Base-by-base conservation (phyloP, 2,888 invertebrate genomes). In the Tachina grossa region DNA sequence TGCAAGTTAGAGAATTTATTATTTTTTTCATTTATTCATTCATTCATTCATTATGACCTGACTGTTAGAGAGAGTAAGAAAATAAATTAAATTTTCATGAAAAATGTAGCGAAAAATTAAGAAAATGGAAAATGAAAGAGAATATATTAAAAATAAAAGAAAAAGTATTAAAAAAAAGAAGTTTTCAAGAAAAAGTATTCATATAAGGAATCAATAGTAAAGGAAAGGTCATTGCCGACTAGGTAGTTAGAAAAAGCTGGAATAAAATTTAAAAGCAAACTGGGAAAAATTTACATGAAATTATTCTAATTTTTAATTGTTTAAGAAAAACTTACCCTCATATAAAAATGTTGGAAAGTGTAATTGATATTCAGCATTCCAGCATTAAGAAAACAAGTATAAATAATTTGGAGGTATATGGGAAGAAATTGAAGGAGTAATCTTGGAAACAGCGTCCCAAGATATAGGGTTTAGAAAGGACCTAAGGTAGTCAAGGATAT, bases 31-130 rank as follows among this genome's bases (percentile, higher is more conserved):
- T 53, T 53, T n/a, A n/a, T n/a, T 47, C 43, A 22, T 47, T 61
- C 31, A 9, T 45, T 71, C n/a, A n/a, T n/a, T 78, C 16, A 53
- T 63, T 71, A 39, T 61, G 14, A 41, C 43, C 68, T 80, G 63
- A 63, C 69, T 77, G 9, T 59, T 82, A 74, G 59, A 71, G 69
- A 86, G 87, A 88, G 87, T 43, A 63, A 68, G 59, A 45, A 72
- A 55, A 79, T 45, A 75, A 77, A 75, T 66, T 68, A 87, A 85
- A 87, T 89, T 90, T 89, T 87, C 88, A 89, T 91, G 90, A 91
- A 91, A 91, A 91, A 89, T 89, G 90, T 91, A 91, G 90, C 90
- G 89, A 82, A 90, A 91, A 90, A 88, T 89, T 85, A 84, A 85
- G 82, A 87, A 87, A 55, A 57, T 19, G 19, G 19, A 51, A 45